Evolutionary conservation across 2,888 invertebrate species (phyloP), one percentile per base, ranked within the genome.

Genomic region (Melinaea marsaeus): DNA sequence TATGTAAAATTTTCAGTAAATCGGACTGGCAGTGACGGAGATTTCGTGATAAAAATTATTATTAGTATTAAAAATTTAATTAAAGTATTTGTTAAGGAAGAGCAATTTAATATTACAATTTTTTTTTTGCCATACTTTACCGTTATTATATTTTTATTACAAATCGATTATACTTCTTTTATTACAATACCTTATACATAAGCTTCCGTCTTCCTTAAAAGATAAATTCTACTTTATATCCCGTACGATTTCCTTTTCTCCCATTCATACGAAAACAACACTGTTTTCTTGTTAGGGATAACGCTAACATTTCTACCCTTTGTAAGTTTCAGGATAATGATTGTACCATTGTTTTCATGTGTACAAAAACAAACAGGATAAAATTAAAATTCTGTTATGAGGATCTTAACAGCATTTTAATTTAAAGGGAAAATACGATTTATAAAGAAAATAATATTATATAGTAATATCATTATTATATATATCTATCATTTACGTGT

Each of bases 261-360:
- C 48, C 48, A 48, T 48, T 48, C 48, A 48, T 48, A 48, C 48
- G 42, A n/a, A 57, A 45, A 57, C 35, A 37, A 22, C 13, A 37
- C 57, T 32, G 35, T 57, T 57, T 57, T 22, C 57, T 57, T 57
- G 22, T 57, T 57, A 57, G 42, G 45, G 57, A 57, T 42, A 57
- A 57, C 42, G 57, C 57, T n/a, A 57, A 22, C 57, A 57, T 37
- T 37, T 57, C n/a, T 42, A 37, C 13, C 7, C 22, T 37, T 57
- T 13, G 42, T 37, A 35, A 37, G 57, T 48, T 48, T 13, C 22
- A 48, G 13, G n/a, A 48, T 13, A n/a, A 48, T 13, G 13, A n/a
- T 13, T 22, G 48, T 22, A 48, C 48, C 2, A 13, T 22, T 6
- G 13, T 48, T 35, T 35, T 35, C 35, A 35, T 35, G 35, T 35